phyloP scores from a whole-genome alignment of 2,113 vertebrate genomes.

The Rafetus swinhoei region DNA sequence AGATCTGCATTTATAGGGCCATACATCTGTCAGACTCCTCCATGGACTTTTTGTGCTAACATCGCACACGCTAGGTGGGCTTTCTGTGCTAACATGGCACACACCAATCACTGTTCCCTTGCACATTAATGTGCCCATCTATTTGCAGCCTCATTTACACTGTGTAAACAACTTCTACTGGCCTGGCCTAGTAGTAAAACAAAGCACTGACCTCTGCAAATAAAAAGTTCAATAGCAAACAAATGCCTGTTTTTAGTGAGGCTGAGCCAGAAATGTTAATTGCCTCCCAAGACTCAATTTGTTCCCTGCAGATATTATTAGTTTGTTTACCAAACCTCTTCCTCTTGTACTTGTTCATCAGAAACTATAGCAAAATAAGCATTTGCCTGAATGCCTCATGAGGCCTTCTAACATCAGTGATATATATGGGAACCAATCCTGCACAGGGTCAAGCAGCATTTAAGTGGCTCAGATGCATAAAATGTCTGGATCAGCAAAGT shows the following conservation, averaged over 20 bases:
- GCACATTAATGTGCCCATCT: rapidly evolving
- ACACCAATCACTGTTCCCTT: rapidly evolving
- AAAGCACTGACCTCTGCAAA: background rate
- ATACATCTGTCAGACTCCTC: rapidly evolving
- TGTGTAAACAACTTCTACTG: background rate
- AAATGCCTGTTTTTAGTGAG: background rate
- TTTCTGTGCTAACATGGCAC: rapidly evolving
- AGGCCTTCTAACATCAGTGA: rapidly evolving
- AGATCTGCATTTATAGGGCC: background rate
- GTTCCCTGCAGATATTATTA: background rate
- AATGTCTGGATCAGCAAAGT: background rate
- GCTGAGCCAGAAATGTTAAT: conserved; percentile 11
- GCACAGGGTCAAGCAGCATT: background rate
- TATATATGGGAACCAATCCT: background rate
- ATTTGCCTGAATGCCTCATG: background rate
- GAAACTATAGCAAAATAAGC: background rate
- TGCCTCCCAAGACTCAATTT: background rate
- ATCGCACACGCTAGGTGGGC: too few species aligned
- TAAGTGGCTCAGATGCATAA: background rate
- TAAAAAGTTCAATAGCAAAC: background rate
- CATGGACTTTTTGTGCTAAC: too few species aligned
- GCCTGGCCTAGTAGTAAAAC: background rate
- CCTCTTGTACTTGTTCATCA: background rate
- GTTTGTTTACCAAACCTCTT: conserved; percentile 36
- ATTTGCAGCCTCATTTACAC: background rate